Conservation (phyloP, 2,888 invertebrate genomes). For the Hesperia comma region DNA sequence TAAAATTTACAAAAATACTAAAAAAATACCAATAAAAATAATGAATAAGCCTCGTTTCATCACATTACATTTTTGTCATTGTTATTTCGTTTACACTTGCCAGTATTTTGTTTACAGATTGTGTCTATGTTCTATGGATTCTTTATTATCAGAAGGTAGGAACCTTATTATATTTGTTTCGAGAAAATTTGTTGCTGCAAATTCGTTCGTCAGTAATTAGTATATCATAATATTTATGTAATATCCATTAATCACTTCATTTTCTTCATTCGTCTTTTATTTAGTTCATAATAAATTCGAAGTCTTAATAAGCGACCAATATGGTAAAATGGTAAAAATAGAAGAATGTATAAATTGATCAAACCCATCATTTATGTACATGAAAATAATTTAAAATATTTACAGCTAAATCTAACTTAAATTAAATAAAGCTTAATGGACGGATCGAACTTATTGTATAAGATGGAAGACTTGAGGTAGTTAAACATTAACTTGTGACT, state of each 20-base stretch:
- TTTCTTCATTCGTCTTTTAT: too few relatives aligned
- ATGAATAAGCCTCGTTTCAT: neutral
- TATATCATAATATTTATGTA: neutral
- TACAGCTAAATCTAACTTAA: slow-evolving; percentile 56
- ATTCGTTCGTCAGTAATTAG: too few relatives aligned
- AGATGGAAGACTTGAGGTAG: slow-evolving; percentile 66
- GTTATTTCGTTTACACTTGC: neutral
- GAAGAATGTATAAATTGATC: neutral
- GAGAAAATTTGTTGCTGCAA: too few relatives aligned
- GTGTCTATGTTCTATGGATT: too few relatives aligned
- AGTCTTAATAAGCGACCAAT: too few relatives aligned
- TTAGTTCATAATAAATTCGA: too few relatives aligned
- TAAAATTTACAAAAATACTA: neutral
- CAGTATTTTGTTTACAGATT: too few relatives aligned
- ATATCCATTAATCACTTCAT: too few relatives aligned
- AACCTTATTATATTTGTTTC: neutral
- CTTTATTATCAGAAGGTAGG: neutral
- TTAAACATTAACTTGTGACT: slow-evolving; percentile 44
- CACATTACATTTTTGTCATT: neutral
- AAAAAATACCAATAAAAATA: neutral
- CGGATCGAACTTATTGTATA: slow-evolving; percentile 52
- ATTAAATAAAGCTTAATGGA: slow-evolving; percentile 73
- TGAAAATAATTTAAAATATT: slow-evolving; percentile 45
- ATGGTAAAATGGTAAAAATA: too few relatives aligned
- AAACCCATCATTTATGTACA: slow-evolving; percentile 15